Evolutionary conservation across 2,888 invertebrate genomes (phyloP).

Genomic region (Synergus laeviventris): DNA sequence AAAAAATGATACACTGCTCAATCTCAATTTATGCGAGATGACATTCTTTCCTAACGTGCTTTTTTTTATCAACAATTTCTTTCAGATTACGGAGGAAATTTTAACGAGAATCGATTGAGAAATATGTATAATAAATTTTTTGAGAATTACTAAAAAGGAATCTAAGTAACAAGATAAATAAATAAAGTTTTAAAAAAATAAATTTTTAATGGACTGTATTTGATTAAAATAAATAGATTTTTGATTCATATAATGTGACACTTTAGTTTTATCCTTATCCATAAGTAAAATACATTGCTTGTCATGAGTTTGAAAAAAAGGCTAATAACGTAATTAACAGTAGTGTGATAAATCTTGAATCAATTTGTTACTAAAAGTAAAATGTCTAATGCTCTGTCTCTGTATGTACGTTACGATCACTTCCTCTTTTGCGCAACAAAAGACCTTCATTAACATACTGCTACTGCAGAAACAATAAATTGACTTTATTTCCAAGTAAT

Average conservation of each 20-base stretch:
- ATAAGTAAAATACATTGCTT: background rate
- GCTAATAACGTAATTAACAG: background rate
- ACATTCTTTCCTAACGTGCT: background rate
- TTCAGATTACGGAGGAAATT: background rate
- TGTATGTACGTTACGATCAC: background rate
- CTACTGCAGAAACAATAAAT: too few species aligned
- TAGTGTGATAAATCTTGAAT: background rate
- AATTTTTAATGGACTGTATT: background rate
- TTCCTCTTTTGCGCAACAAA: background rate
- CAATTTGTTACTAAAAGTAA: slow-evolving; percentile 2
- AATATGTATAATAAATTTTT: background rate
- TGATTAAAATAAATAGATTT: background rate
- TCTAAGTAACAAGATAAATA: background rate
- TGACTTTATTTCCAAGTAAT: too few species aligned
- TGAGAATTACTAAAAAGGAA: background rate
- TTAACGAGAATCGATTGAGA: background rate
- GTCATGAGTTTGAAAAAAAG: background rate
- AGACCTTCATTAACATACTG: background rate
- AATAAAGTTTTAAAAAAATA: background rate
- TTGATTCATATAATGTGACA: background rate
- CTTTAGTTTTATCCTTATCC: background rate
- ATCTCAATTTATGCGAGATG: too few species aligned
- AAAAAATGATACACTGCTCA: too few species aligned
- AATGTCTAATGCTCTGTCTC: background rate
- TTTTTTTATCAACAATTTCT: background rate